A percentile compares a stretch with the other conserved stretches of the same genome.
These are phyloP conservation scores for Phrixothrix hirtus DNA, from an alignment of 2,888 invertebrate species.

Conservation along the genomic window DNA sequence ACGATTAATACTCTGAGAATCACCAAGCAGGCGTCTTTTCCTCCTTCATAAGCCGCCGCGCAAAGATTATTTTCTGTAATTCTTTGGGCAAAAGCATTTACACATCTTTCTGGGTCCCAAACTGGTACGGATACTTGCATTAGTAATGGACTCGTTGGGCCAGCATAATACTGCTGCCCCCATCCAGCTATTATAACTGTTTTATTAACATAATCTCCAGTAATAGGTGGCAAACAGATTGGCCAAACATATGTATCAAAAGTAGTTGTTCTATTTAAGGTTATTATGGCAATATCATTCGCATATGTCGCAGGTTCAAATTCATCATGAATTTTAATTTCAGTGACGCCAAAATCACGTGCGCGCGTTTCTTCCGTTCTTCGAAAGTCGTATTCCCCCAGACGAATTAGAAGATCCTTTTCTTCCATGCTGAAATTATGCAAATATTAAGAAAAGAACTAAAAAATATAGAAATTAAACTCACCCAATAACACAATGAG, in stretches of 20 bases:
- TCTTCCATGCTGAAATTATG: slow-evolving; percentile 62
- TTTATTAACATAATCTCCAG: slow-evolving; percentile 60
- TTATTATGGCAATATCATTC: slow-evolving; percentile 78
- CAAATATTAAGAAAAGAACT: no score
- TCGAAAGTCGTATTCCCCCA: slow-evolving; percentile 82
- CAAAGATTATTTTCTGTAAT: slow-evolving; percentile 74
- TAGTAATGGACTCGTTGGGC: slow-evolving; percentile 62
- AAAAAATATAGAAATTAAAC: no score
- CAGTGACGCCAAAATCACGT: slow-evolving; percentile 69
- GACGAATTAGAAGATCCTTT: slow-evolving; percentile 67
- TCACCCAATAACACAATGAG: slow-evolving; percentile 71
- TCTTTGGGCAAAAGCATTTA: slow-evolving; percentile 64
- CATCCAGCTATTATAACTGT: slow-evolving; percentile 75
- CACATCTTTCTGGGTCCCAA: slow-evolving; percentile 72
- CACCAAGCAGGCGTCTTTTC: slow-evolving; percentile 84
- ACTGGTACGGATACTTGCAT: slow-evolving; percentile 80
- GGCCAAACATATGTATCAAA: slow-evolving; percentile 84
- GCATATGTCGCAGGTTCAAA: slow-evolving; percentile 70
- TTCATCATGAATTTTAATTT: slow-evolving; percentile 68
- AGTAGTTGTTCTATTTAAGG: slow-evolving; percentile 65
- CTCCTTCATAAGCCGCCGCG: slow-evolving; percentile 76
- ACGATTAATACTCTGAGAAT: background rate
- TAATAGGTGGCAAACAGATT: slow-evolving; percentile 75
- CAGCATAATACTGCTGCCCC: slow-evolving; percentile 76
- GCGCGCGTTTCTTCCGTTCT: slow-evolving; percentile 69